These are phyloP conservation scores for Nasonia vitripennis DNA, from an alignment of 1,140 invertebrate genomes.

Conservation along the genomic window DNA sequence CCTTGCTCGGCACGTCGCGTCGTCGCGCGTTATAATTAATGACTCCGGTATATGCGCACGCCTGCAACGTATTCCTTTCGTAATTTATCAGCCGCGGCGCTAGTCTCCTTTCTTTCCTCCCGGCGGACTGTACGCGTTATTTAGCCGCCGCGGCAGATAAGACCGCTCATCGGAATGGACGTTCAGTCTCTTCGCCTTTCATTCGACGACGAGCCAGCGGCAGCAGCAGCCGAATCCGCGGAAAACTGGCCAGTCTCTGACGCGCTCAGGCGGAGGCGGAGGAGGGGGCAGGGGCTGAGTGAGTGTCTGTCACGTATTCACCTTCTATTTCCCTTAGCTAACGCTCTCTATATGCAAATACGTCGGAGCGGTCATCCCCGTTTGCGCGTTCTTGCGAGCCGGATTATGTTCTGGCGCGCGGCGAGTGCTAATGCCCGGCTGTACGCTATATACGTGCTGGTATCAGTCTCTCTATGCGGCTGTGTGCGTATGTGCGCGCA, in stretches of 20 bases:
- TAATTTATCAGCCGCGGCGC: slow-evolving; percentile 59
- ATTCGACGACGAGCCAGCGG: not conserved
- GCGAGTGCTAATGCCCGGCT: slow-evolving; percentile 51
- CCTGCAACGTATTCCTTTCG: slow-evolving; percentile 54
- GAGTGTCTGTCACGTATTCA: slow-evolving; percentile 70
- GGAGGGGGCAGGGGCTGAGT: not conserved
- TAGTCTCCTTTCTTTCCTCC: slow-evolving; percentile 55
- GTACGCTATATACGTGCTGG: slow-evolving; percentile 54
- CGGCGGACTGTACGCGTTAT: slow-evolving; percentile 46
- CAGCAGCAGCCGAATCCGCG: slow-evolving; percentile 14
- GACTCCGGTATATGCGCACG: slow-evolving; percentile 27
- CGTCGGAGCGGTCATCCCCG: slow-evolving; percentile 64
- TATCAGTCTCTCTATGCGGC: slow-evolving; percentile 57
- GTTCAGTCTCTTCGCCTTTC: slow-evolving; percentile 11
- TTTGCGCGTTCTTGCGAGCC: slow-evolving; percentile 59
- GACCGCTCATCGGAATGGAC: slow-evolving; percentile 46
- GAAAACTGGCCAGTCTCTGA: not conserved
- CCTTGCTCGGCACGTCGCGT: slow-evolving; percentile 39
- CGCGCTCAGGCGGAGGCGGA: not conserved
- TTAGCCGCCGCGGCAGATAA: slow-evolving; percentile 57
- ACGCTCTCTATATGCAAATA: slow-evolving; percentile 76
- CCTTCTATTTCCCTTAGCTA: slow-evolving; percentile 76
- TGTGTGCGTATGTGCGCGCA: slow-evolving; percentile 32
- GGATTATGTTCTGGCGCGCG: slow-evolving; percentile 58
- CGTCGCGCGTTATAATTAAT: slow-evolving; percentile 61